Conservation (phyloP, 2,888 invertebrate species). For the Asteroscopus sphinx region DNA sequence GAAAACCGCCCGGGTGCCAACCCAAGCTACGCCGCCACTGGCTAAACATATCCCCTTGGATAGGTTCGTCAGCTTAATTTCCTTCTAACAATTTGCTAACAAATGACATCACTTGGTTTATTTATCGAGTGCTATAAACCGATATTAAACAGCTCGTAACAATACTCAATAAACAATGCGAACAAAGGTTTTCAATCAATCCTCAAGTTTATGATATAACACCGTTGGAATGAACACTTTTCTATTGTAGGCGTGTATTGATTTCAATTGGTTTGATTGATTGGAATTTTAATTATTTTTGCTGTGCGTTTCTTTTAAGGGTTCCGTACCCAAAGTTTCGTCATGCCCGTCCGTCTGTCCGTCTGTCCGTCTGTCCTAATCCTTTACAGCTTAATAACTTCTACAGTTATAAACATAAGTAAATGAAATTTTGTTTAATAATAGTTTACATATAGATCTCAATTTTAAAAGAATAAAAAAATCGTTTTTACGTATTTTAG, state of each 20-base stretch:
- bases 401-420: too few species aligned
- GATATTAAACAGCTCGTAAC: slow-evolving; percentile 40
- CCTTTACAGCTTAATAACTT: too few species aligned
- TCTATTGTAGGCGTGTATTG: slow-evolving; percentile 1
- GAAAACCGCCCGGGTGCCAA: too few species aligned
- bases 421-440: too few species aligned
- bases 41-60: too few species aligned
- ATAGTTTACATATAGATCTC: too few species aligned
- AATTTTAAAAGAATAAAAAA: too few species aligned
- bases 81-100: slow-evolving; percentile 1
- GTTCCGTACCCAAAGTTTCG: too few species aligned
- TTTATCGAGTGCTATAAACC: slow-evolving; percentile 24
- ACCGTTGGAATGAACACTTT: slow-evolving; percentile 5
- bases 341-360: too few species aligned
- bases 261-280: background rate
- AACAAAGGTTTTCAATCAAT: slow-evolving; percentile 27
- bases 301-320: background rate
- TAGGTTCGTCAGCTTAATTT: background rate
- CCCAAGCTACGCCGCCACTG: too few species aligned
- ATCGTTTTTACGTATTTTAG: too few species aligned
- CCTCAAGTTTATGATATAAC: slow-evolving; percentile 21
- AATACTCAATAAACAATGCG: slow-evolving; percentile 31
- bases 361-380: too few species aligned
- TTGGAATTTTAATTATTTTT: slow-evolving; percentile 18
- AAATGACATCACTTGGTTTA: slow-evolving; percentile 35